Percentiles rank a stretch among this genome's conserved stretches.
Conservation (phyloP, 2,888 invertebrate genomes). For the Chymomyza amoena region DNA sequence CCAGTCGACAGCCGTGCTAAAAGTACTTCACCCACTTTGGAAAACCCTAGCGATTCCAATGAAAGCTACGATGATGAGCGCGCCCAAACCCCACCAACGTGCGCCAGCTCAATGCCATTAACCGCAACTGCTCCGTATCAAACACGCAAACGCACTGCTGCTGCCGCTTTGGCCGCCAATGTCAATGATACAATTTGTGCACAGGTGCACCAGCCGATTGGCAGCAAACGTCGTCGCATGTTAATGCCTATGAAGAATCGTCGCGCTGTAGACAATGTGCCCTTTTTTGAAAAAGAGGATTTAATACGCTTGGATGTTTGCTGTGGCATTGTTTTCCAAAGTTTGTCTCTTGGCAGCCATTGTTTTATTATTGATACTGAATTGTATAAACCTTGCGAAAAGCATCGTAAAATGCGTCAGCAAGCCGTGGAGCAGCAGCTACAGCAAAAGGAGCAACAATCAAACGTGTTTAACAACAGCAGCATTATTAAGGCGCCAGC, state of each 20-base stretch:
- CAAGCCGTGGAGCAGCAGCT: constrained; percentile 13
- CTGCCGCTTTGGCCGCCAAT: constrained; percentile 48
- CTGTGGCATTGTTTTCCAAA: constrained; percentile 73
- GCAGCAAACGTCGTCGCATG: constrained; percentile 73
- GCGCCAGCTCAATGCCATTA: constrained; percentile 11
- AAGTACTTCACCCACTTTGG: constrained; percentile 33
- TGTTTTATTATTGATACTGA: constrained; percentile 74
- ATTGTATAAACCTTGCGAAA: constrained; percentile 71
- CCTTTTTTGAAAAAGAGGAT: constrained; percentile 74
- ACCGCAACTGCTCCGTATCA: constrained; percentile 37
- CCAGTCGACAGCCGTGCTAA: constrained; percentile 5
- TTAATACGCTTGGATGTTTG: constrained; percentile 74
- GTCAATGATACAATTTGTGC: neutral
- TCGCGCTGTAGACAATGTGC: constrained; percentile 59
- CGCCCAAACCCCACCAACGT: constrained; percentile 47
- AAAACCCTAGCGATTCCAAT: constrained; percentile 61
- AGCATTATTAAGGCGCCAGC: neutral
- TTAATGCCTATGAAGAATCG: constrained; percentile 70
- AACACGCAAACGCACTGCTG: constrained; percentile 67
- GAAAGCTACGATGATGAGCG: constrained; percentile 54
- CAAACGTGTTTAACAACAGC: constrained; percentile 4
- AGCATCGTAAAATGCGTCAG: constrained; percentile 56
- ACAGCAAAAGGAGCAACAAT: constrained; percentile 25
- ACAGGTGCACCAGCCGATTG: constrained; percentile 30
- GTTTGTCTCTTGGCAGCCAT: constrained; percentile 44